These are phyloP conservation scores for Siphonodentalium dalli DNA, from an alignment of 2,888 invertebrate genomes.

Conservation along the genomic window DNA sequence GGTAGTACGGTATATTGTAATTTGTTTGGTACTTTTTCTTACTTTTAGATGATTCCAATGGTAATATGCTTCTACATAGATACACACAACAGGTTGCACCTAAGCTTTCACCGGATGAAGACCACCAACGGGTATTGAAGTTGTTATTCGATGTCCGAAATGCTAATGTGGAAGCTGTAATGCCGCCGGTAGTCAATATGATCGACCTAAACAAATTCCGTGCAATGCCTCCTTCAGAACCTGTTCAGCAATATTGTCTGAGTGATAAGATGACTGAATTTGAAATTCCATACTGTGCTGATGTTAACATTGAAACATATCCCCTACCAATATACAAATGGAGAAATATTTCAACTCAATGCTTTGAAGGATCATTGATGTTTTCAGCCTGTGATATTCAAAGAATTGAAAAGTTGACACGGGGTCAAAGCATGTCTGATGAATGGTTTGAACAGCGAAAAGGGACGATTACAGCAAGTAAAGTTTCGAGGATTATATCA, in stretches of 20 bases:
- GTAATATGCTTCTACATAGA: not conserved
- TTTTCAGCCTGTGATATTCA: not conserved
- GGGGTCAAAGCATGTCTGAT: not conserved
- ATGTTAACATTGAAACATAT: not conserved
- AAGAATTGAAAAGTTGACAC: constrained; percentile 8
- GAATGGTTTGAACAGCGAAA: constrained; percentile 14
- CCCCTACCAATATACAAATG: constrained; percentile 7
- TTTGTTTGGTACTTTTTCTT: not conserved
- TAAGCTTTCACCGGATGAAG: not conserved
- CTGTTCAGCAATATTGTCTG: not conserved
- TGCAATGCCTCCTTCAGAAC: not conserved
- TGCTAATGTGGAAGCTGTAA: not conserved
- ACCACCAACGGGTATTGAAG: constrained; percentile 10
- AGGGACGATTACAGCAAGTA: constrained; percentile 10
- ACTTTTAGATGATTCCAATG: not conserved
- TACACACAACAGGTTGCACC: not conserved
- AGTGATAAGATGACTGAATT: not conserved
- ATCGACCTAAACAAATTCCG: constrained; percentile 10
- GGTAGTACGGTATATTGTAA: not conserved
- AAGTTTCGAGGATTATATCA: not conserved
- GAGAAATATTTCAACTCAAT: no score
- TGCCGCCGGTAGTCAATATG: constrained; percentile 18
- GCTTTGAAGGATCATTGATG: not conserved
- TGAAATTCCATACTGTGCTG: not conserved
- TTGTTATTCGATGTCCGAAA: constrained; percentile 10